Evolutionary conservation across 2,797 vertebrate genomes (phyloP).

Genomic region (Myotis daubentonii): DNA sequence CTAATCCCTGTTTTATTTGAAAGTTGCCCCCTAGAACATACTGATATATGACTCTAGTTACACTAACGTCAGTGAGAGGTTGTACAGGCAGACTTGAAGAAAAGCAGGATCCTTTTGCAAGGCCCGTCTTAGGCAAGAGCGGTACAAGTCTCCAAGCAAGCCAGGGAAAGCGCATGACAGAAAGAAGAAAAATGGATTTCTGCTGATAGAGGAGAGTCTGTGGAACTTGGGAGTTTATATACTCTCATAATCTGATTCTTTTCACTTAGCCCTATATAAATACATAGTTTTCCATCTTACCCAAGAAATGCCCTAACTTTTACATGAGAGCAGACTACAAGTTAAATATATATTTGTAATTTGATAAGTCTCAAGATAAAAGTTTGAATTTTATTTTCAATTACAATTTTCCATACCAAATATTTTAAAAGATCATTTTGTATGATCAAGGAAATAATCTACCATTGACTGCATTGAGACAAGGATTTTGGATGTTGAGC

Average conservation of each 20-base stretch:
- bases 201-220: neutral
- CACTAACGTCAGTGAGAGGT: neutral
- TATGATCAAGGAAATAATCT: neutral
- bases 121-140: neutral
- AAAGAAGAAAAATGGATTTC: neutral
- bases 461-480: neutral
- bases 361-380: neutral
- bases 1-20: neutral
- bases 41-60: neutral
- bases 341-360: conserved; percentile 1
- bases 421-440: neutral
- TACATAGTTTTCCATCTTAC: neutral
- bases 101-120: neutral
- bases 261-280: neutral
- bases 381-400: neutral
- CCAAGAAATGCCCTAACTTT: neutral
- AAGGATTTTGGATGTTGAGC: neutral
- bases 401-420: neutral
- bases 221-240: neutral
- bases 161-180: neutral
- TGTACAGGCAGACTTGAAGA: neutral
- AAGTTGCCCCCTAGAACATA: neutral
- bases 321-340: neutral
- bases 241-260: neutral
- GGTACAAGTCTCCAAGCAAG: neutral